Conservation (phyloP, 2,888 invertebrate genomes). For the Campoplex nolae region DNA sequence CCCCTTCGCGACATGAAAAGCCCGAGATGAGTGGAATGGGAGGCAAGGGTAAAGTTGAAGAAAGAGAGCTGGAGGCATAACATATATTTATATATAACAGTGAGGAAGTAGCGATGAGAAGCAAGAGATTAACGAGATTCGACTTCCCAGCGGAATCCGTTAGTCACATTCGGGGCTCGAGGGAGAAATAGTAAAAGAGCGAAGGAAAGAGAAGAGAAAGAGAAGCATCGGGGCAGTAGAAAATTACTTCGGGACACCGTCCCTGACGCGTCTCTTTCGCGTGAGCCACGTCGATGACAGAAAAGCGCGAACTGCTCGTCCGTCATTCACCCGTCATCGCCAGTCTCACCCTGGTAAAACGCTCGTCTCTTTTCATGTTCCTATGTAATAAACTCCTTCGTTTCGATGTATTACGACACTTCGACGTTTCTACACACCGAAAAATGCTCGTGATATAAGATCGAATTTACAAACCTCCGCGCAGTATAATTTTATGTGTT, state of each 20-base stretch:
- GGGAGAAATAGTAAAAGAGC: constrained; percentile 52
- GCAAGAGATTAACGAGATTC: constrained; percentile 69
- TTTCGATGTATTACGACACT: background rate
- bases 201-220: constrained; percentile 22
- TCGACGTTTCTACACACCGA: background rate
- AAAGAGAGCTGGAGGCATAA: constrained; percentile 25
- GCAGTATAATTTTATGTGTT: background rate
- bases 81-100: constrained; percentile 17
- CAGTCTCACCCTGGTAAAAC: constrained; percentile 31
- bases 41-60: constrained; percentile 42
- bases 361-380: constrained; percentile 10
- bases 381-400: constrained; percentile 22
- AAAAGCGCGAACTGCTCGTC: constrained; percentile 59
- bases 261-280: constrained; percentile 47
- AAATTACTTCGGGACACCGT: constrained; percentile 66
- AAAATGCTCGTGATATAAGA: background rate
- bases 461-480: background rate
- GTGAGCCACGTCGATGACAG: constrained; percentile 59
- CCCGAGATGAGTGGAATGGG: constrained; percentile 53
- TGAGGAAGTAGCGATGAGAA: constrained; percentile 29
- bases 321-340: constrained; percentile 56
- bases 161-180: constrained; percentile 49
- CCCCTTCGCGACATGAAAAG: constrained; percentile 60
- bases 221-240: constrained; percentile 48
- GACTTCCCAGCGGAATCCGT: constrained; percentile 66